Conservation (phyloP, 1,140 invertebrate species). For the Drosophila pseudoobscura region DNA sequence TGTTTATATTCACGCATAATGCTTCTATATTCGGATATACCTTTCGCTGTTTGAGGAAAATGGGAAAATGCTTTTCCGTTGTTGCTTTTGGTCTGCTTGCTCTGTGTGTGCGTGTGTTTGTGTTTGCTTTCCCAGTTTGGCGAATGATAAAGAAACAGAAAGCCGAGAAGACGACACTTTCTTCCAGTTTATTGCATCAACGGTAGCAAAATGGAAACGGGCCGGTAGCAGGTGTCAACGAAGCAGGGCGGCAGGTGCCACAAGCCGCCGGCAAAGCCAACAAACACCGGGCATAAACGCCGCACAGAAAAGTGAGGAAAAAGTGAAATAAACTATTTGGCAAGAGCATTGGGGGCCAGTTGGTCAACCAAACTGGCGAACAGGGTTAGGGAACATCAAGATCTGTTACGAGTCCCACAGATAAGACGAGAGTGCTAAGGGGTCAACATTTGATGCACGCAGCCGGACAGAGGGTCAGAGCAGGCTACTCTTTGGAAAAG, state of each 20-base stretch:
- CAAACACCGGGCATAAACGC: background rate
- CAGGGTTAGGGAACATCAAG: conserved; percentile 18
- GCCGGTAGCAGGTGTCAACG: conserved; percentile 65
- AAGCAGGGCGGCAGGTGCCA: conserved; percentile 45
- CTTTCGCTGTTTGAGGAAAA: background rate
- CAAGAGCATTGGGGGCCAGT: conserved; percentile 36
- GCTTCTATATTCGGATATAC: no score
- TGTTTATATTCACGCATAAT: no score
- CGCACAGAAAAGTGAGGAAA: conserved; percentile 8
- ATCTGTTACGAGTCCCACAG: no score
- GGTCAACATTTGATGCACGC: no score
- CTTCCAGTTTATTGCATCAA: conserved; percentile 77
- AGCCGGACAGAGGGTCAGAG: no score
- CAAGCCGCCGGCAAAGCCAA: conserved; percentile 6
- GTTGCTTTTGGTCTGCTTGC: conserved; percentile 13
- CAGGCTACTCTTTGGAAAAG: no score
- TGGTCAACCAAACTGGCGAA: conserved; percentile 42
- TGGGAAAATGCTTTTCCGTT: conserved; percentile 17
- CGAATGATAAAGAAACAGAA: conserved; percentile 47
- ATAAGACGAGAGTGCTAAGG: no score
- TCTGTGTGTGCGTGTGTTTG: conserved; percentile 3
- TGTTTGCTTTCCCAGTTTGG: conserved; percentile 21
- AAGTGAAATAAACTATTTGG: conserved; percentile 47
- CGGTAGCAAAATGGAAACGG: conserved; percentile 66
- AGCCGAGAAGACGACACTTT: conserved; percentile 67